phyloP scores from a whole-genome alignment of 2,797 vertebrate genomes.

The Poeciliopsis presidionis region DNA sequence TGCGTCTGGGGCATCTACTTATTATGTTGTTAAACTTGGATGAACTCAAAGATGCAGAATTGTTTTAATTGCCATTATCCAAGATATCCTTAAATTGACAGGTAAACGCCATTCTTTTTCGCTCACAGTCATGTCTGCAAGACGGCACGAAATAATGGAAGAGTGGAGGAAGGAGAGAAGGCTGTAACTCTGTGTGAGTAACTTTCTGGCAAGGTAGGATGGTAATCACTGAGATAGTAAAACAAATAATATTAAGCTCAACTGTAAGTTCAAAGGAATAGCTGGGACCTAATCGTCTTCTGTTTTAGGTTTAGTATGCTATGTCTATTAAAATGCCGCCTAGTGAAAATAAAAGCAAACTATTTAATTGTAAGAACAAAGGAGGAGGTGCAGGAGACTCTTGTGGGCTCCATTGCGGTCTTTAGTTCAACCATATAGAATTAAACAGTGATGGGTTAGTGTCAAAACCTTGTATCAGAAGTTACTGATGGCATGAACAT shows the following conservation, averaged over 20 bases:
- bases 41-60: constrained; percentile 48
- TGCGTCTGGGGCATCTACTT: constrained; percentile 59
- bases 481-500: not conserved
- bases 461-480: not conserved
- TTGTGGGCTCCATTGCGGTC: not conserved
- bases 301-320: not conserved
- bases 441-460: not conserved
- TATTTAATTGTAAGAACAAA: not conserved
- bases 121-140: constrained; percentile 24
- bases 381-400: not conserved
- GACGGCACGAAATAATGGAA: not conserved
- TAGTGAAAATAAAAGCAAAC: not conserved
- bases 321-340: not conserved
- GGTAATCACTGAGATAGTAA: not conserved
- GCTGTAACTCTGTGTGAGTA: not conserved
- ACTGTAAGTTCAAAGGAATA: not conserved
- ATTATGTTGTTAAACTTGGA: constrained; percentile 67
- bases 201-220: not conserved
- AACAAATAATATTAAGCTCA: not conserved
- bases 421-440: not conserved
- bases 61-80: constrained; percentile 56
- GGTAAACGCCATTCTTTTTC: constrained; percentile 63
- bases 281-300: not conserved
- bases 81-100: constrained; percentile 57
- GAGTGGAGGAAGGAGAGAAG: not conserved